These are phyloP conservation scores for Bubo scandiacus DNA, from an alignment of 2,113 vertebrate genomes.

Conservation along the genomic window DNA sequence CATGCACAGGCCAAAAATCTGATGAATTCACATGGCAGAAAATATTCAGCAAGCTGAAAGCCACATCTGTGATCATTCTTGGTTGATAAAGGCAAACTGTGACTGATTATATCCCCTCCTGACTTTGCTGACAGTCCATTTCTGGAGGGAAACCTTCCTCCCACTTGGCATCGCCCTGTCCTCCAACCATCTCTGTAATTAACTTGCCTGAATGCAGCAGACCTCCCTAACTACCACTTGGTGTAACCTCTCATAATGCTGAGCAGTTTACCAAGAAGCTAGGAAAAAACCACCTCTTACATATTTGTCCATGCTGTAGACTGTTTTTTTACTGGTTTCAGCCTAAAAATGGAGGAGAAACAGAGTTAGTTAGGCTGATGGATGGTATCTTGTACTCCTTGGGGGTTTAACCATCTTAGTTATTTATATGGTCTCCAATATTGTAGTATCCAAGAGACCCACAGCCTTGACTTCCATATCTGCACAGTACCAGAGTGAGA, in stretches of 20 bases:
- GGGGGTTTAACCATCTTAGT: background rate
- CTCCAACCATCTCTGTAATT: constrained; percentile 3
- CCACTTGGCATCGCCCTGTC: background rate
- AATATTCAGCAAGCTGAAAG: background rate
- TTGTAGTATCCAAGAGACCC: rapidly evolving
- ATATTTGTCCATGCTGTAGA: background rate
- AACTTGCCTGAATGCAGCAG: background rate
- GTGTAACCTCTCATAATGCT: background rate
- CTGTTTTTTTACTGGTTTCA: background rate
- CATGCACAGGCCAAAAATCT: background rate
- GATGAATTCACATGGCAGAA: background rate
- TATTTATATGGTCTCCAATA: background rate
- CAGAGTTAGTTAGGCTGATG: background rate
- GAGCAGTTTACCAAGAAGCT: background rate
- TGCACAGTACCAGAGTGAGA: background rate
- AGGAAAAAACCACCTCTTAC: background rate
- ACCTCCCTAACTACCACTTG: background rate
- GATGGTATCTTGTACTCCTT: background rate
- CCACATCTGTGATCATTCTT: background rate
- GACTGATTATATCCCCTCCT: background rate
- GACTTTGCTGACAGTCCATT: background rate
- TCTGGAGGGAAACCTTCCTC: constrained; percentile 11
- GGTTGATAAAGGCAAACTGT: background rate
- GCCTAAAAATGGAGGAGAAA: background rate
- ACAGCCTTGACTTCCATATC: background rate